These are phyloP conservation scores for Porites rus DNA, from an alignment of 92 coral and sea anemone genomes.

Conservation along the genomic window DNA sequence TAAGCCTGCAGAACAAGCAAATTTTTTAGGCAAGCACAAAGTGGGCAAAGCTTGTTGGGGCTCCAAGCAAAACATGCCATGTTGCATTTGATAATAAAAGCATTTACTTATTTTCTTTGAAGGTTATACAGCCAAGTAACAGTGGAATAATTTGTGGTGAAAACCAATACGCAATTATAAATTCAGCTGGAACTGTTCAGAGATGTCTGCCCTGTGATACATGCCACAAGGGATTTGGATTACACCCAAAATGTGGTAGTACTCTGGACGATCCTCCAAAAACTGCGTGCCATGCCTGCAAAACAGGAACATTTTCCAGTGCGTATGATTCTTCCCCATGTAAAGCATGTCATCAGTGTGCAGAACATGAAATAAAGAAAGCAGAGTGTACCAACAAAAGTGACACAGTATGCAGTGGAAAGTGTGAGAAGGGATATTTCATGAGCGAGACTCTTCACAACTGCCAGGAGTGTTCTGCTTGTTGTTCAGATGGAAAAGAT, in stretches of 20 bases:
- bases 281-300: not conserved
- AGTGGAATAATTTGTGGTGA: not conserved
- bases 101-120: not conserved
- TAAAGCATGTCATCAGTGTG: conserved; percentile 14
- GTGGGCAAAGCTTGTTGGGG: not conserved
- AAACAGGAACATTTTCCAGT: not conserved
- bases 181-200: not conserved
- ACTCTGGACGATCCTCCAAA: not conserved
- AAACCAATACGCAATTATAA: not conserved
- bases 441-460: not conserved
- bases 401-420: conserved; percentile 23
- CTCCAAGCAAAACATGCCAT: not conserved
- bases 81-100: not conserved
- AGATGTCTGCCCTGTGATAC: not conserved
- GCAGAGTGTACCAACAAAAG: not conserved
- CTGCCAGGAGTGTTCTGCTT: too few relatives aligned
- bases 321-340: not conserved
- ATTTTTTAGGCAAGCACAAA: too few relatives aligned
- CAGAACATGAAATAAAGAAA: not conserved
- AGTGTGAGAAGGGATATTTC: conserved; percentile 9
- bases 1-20: too few relatives aligned
- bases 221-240: conserved; percentile 4
- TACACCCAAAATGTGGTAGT: not conserved
- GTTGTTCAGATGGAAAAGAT: too few relatives aligned
- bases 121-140: not conserved